Evolutionary conservation across 2,888 invertebrate species (phyloP), one percentile per base, ranked within the genome.

Genomic region (Hartigia nigra): DNA sequence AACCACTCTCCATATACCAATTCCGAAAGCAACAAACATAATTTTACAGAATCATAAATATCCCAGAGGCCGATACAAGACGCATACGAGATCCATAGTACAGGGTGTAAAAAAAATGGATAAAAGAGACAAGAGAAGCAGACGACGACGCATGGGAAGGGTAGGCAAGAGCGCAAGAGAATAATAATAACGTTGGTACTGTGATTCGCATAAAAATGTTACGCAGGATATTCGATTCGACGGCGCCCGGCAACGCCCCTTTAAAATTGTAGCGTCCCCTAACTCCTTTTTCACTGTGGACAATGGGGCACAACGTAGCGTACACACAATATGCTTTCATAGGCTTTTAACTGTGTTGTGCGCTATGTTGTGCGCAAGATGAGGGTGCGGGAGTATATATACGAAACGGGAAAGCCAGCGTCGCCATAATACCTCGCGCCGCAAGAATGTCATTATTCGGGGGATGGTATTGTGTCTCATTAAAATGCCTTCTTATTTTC

Each of bases 321-420:
- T 76, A 79, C 78, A 76, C 76, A 79, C 78, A 79, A 79, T 76
- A 76, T 79, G 76, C 78, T 79, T 79, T 79, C 78, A 79, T 76
- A 76, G 78, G 78, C 78, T 79, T 77, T 79, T 79, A 79, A 79
- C 78, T 76, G 78, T 76, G 78, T 78, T 79, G 78, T 76, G 78
- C 72, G 72, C 72, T 72, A 72, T 31, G 32, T 74, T 69, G 78
- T 69, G 78, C 36, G 78, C 76, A 74, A 76, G 78, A 70, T 39
- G 76, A 79, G 78, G 78, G 78, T 79, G 78, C 70, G 35, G 75
- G 75, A 75, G 75, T 31, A 72, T 34, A 72, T 34, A 34, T 34
- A 72, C 12, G 34, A 72, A 31, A 34, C 31, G 72, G 72, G 34
- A 34, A 34, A 31, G 32, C 72, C 32, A 31, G 72, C 72, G 72